Conservation (phyloP, 1,140 invertebrate genomes). For the Leptopilina boulardi region DNA sequence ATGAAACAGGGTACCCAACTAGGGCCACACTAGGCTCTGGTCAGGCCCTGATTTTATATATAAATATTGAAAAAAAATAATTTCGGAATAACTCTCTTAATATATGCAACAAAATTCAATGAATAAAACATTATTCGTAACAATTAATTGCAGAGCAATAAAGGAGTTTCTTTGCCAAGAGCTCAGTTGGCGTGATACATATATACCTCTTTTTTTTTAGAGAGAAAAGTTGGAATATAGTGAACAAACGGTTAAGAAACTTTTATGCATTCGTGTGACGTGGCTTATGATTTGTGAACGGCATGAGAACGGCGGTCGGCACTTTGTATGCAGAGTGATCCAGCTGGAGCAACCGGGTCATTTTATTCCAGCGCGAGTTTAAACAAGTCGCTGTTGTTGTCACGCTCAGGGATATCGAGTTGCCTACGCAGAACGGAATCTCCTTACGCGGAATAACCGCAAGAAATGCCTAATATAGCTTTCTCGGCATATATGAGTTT, state of each 20-base stretch:
- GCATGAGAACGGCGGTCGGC: background rate
- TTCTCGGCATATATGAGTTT: slow-evolving; percentile 12
- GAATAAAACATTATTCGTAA: background rate
- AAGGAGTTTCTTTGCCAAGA: too few species aligned
- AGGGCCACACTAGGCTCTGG: too few species aligned
- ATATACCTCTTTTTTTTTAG: too few species aligned
- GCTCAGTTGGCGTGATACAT: too few species aligned
- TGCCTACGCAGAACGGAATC: slow-evolving; percentile 27
- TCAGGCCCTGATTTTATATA: too few species aligned
- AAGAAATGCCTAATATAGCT: slow-evolving; percentile 31
- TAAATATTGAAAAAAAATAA: too few species aligned
- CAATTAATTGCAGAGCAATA: background rate
- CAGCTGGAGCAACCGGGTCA: slow-evolving; percentile 31
- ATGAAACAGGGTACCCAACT: too few species aligned
- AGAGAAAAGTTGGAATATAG: background rate
- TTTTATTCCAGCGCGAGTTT: slow-evolving; percentile 29
- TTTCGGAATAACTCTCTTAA: background rate
- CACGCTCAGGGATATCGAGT: slow-evolving; percentile 22
- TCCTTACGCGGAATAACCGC: slow-evolving; percentile 21
- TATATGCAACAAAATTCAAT: background rate
- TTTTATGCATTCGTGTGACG: background rate
- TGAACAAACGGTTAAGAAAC: background rate
- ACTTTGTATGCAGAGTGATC: slow-evolving; percentile 32
- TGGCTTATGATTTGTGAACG: slow-evolving; percentile 24
- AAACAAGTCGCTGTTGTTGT: slow-evolving; percentile 22